Percentiles rank a stretch among this genome's conserved stretches.
Conservation (phyloP, 2,113 vertebrate genomes). For the Grus americana region DNA sequence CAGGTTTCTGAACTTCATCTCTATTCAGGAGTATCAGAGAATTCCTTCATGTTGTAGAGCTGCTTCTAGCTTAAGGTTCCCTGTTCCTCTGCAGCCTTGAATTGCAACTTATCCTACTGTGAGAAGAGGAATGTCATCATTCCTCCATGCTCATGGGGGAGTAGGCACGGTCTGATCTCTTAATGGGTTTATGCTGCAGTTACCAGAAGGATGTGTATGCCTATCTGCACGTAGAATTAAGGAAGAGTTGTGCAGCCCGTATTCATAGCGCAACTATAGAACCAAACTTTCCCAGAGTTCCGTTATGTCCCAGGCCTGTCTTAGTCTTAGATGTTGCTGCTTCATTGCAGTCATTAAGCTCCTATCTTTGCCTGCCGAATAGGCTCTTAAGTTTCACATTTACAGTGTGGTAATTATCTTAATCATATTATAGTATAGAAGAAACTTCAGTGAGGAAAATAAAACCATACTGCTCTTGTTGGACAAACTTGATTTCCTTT, state of each 20-base stretch:
- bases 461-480: background rate
- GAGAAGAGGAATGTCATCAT: background rate
- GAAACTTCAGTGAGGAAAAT: background rate
- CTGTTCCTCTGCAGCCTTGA: background rate
- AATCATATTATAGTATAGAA: background rate
- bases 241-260: background rate
- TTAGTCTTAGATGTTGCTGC: background rate
- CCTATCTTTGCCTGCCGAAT: background rate
- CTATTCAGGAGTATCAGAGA: background rate
- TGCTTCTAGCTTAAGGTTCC: background rate
- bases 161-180: background rate
- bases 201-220: too few species aligned
- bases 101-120: background rate
- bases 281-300: background rate
- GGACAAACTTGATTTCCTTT: background rate
- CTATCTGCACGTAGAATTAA: background rate
- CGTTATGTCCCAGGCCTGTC: background rate
- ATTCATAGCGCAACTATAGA: background rate
- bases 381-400: background rate
- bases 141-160: background rate
- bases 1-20: background rate
- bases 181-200: background rate
- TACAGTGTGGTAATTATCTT: background rate
- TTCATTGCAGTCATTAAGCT: background rate
- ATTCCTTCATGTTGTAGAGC: background rate